Conservation (phyloP, 2,888 invertebrate species). For the Andrena minutula region DNA sequence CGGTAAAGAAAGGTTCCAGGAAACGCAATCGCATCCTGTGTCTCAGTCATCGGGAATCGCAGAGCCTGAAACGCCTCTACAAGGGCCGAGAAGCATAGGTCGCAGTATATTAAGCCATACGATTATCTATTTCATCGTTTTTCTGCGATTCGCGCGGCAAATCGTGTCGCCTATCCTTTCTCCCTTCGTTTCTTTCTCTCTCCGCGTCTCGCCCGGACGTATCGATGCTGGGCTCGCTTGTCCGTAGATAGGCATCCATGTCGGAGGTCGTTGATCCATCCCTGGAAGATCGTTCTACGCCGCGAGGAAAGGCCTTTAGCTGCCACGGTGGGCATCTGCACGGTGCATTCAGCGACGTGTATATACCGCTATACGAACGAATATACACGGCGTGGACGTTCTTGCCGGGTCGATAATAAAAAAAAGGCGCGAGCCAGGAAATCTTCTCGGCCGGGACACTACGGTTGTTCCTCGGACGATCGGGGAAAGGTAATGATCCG, state of each 20-base stretch:
- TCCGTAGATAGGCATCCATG: slow-evolving; percentile 76
- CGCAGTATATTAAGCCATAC: slow-evolving; percentile 33
- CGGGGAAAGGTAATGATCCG: slow-evolving; percentile 42
- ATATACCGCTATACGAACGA: slow-evolving; percentile 72
- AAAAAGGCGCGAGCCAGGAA: slow-evolving; percentile 64
- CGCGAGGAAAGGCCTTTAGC: slow-evolving; percentile 71
- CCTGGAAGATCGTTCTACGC: slow-evolving; percentile 77
- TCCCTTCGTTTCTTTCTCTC: slow-evolving; percentile 20
- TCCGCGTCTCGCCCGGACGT: slow-evolving; percentile 29
- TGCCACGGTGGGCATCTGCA: slow-evolving; percentile 70
- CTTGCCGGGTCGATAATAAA: slow-evolving; percentile 44
- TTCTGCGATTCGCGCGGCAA: slow-evolving; percentile 9
- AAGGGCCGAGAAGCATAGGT: neutral
- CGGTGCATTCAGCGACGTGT: slow-evolving; percentile 71
- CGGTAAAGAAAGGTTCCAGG: neutral
- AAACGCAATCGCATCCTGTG: neutral
- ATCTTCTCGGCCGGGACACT: slow-evolving; percentile 53
- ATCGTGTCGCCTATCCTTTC: slow-evolving; percentile 41
- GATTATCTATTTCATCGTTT: slow-evolving; percentile 34
- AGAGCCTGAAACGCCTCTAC: neutral
- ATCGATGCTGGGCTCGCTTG: slow-evolving; percentile 69
- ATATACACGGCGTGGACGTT: slow-evolving; percentile 66
- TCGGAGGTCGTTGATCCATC: slow-evolving; percentile 81
- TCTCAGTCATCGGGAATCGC: too few relatives aligned
- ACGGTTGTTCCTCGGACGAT: slow-evolving; percentile 48